Evolutionary conservation across 2,888 invertebrate genomes (phyloP).

Genomic region (Drosophila neonasuta): DNA sequence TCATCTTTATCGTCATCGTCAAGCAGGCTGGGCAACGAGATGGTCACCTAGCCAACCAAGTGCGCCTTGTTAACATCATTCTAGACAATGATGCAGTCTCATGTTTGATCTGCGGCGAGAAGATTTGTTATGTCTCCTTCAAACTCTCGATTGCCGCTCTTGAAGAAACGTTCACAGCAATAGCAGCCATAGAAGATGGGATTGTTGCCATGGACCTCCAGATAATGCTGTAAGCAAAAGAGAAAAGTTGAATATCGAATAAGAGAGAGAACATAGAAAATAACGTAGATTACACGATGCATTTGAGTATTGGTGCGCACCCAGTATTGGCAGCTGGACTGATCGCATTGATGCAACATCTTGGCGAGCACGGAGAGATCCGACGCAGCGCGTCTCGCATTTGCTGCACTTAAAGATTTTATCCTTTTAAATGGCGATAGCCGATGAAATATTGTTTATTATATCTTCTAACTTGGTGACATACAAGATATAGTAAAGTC

Average conservation of each 20-base stretch:
- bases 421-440: constrained; percentile 87
- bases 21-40: constrained; percentile 72
- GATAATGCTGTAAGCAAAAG: constrained; percentile 79
- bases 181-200: constrained; percentile 86
- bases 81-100: constrained; percentile 51
- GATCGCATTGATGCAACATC: constrained; percentile 82
- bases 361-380: constrained; percentile 83
- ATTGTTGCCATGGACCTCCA: constrained; percentile 80
- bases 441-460: constrained; percentile 63
- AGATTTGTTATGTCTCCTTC: constrained; percentile 88
- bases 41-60: constrained; percentile 73
- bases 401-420: constrained; percentile 86
- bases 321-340: constrained; percentile 82
- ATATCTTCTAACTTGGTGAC: too few species aligned
- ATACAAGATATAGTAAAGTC: too few species aligned
- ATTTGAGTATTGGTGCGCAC: constrained; percentile 78
- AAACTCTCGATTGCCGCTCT: constrained; percentile 90
- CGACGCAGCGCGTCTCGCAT: constrained; percentile 85
- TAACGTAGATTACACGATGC: constrained; percentile 69
- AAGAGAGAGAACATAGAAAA: not conserved
- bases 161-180: constrained; percentile 87
- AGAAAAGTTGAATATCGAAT: not conserved
- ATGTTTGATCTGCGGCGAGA: constrained; percentile 65
- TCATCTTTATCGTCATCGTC: constrained; percentile 8
- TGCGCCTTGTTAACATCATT: constrained; percentile 67